Evolutionary conservation across 1,140 invertebrate genomes (phyloP), one percentile per base, ranked within the genome.

Genomic region (Popillia japonica): DNA sequence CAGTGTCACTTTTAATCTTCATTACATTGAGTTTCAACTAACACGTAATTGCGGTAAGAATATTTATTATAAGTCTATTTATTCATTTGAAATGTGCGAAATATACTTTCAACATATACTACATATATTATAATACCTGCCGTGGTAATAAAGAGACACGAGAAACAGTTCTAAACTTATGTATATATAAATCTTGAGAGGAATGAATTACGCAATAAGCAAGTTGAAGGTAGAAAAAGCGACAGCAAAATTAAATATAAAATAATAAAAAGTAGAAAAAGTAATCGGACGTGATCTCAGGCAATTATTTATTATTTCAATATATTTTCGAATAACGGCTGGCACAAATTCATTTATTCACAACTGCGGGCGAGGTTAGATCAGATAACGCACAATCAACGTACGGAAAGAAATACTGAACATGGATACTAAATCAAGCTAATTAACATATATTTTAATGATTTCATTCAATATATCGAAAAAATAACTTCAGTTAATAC

Each of bases 281-380:
- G 27, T 11, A 68, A 23, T 10, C 22, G 27, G 20, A 68, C 61
- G 20, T 8, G 20, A 68, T 23, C 48, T 27, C 61, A 22, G 11
- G 61, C 61, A 68, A 68, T 68, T 68, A 68, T 68, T 68, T 68
- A 68, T 68, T 68, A 68, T 68, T 68, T 68, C 61, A 68, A 68
- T 27, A 22, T 68, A 68, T 27, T 68, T 7, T 68, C 61, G 23
- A 68, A 68, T 68, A 68, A 27, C 61, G 23, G 22, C 22, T 68
- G 61, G 61, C 27, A 68, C 61, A 68, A 68, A 68, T 68, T 68
- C 61, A 68, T 68, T 68, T 68, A 68, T 68, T 68, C 61, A 68
- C 61, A 34, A 68, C 61, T 68, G 61, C 61, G 22, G 61, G 61
- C 61, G 61, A 68, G 17, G 61, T 68, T 68, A 68, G 27, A 68